These are phyloP conservation scores for Ochotona curzoniae DNA, from an alignment of 2,113 vertebrate genomes.

Conservation along the genomic window DNA sequence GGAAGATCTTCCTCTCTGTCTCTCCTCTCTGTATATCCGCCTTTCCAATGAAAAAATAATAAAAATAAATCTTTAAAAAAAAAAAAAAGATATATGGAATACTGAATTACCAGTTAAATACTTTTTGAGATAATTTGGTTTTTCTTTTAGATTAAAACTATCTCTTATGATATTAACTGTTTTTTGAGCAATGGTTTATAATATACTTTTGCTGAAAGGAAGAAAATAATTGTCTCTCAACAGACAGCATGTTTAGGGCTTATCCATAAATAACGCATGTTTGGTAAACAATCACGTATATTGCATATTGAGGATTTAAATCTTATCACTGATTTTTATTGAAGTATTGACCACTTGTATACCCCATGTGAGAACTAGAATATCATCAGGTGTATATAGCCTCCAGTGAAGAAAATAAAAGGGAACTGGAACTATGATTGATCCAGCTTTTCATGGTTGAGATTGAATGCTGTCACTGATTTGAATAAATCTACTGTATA, in stretches of 20 bases:
- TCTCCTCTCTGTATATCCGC: too few relatives aligned
- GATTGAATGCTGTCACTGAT: not conserved
- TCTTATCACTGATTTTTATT: constrained; percentile 36
- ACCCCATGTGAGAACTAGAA: not conserved
- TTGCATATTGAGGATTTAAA: constrained; percentile 27
- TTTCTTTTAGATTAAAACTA: not conserved
- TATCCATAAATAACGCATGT: not conserved
- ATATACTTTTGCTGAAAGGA: not conserved
- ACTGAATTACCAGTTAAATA: constrained; percentile 11
- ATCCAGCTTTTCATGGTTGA: not conserved
- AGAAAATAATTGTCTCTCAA: not conserved
- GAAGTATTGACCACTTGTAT: constrained; percentile 1
- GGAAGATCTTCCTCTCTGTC: too few relatives aligned
- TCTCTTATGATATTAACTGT: not conserved
- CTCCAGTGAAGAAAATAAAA: constrained; percentile 19
- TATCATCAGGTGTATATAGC: not conserved
- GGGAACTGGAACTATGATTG: not conserved
- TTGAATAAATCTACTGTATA: not conserved
- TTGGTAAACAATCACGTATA: not conserved
- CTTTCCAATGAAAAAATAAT: too few relatives aligned
- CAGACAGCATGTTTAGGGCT: not conserved
- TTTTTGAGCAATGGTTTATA: not conserved
- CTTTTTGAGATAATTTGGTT: not conserved
- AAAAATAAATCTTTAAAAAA: too few relatives aligned
- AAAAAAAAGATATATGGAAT: not conserved